A percentile compares a stretch with the other conserved stretches of the same genome.
These are phyloP conservation scores for Melanerpes formicivorus DNA, from an alignment of 2,113 vertebrate species.

Conservation along the genomic window DNA sequence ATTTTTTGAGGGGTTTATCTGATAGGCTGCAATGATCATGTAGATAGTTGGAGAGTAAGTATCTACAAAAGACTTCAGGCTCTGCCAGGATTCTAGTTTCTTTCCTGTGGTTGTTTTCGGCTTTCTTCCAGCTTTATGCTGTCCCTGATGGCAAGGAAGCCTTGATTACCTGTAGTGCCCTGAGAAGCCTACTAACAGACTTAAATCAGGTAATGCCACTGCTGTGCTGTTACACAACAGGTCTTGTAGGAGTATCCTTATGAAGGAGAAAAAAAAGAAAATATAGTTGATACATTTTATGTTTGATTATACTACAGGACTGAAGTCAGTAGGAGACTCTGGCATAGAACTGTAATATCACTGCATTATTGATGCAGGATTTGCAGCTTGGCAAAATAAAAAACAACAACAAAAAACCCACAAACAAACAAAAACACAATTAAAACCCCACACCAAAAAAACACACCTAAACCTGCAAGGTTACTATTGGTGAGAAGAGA, in stretches of 20 bases:
- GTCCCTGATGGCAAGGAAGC: slow-evolving; percentile 4
- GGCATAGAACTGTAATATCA: too few relatives aligned
- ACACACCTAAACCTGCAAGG: too few relatives aligned
- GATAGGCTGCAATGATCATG: not conserved
- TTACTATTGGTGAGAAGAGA: too few relatives aligned
- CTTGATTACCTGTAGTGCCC: slow-evolving; percentile 71
- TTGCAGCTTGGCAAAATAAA: too few relatives aligned
- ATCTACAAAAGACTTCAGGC: not conserved
- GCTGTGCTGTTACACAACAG: not conserved
- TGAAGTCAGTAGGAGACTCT: not conserved
- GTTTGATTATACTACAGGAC: not conserved
- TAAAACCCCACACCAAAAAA: too few relatives aligned
- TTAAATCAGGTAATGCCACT: slow-evolving; percentile 80
- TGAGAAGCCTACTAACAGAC: slow-evolving; percentile 80
- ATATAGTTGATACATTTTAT: not conserved
- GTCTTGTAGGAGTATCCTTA: not conserved
- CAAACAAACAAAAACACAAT: too few relatives aligned
- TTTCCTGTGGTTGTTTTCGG: slow-evolving; percentile 52
- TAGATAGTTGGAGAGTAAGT: not conserved
- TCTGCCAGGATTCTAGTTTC: not conserved
- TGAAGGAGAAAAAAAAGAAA: not conserved
- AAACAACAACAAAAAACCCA: too few relatives aligned
- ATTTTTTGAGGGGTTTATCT: not conserved
- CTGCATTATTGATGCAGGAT: too few relatives aligned
- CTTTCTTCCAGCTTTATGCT: slow-evolving; percentile 78